Evolutionary conservation across 2,797 vertebrate species (phyloP).

Genomic region (Tenualosa ilisha): DNA sequence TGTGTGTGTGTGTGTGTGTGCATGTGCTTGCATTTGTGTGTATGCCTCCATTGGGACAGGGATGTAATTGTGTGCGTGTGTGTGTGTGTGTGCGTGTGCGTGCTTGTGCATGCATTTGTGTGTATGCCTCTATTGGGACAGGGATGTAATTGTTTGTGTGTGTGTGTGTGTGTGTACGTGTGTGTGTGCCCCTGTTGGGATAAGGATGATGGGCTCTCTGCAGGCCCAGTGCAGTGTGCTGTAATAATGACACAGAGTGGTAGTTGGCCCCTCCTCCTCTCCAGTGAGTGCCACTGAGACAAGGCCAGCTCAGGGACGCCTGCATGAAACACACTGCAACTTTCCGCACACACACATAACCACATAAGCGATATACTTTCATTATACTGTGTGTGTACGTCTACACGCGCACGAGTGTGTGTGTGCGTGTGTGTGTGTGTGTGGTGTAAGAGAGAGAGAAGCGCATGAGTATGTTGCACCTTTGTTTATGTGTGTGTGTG

Average conservation of each 20-base stretch:
- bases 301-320: background rate
- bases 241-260: conserved; percentile 34
- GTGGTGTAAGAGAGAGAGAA: too few relatives aligned
- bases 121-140: too few relatives aligned
- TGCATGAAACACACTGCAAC: background rate
- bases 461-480: too few relatives aligned
- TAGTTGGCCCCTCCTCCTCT: background rate
- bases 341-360: background rate
- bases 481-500: background rate
- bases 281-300: background rate
- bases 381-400: background rate
- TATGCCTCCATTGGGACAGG: background rate
- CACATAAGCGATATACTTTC: background rate
- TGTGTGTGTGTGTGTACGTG: conserved; percentile 36
- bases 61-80: background rate
- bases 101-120: background rate
- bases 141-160: background rate
- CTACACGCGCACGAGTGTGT: background rate
- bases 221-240: conserved; percentile 37
- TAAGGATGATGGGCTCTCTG: conserved; percentile 42
- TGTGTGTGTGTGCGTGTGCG: background rate
- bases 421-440: background rate
- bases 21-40: too few relatives aligned
- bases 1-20: too few relatives aligned
- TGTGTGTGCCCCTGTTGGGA: conserved; percentile 48